These are phyloP conservation scores for Neostethus bicornis DNA, from an alignment of 2,797 vertebrate species.

Conservation along the genomic window DNA sequence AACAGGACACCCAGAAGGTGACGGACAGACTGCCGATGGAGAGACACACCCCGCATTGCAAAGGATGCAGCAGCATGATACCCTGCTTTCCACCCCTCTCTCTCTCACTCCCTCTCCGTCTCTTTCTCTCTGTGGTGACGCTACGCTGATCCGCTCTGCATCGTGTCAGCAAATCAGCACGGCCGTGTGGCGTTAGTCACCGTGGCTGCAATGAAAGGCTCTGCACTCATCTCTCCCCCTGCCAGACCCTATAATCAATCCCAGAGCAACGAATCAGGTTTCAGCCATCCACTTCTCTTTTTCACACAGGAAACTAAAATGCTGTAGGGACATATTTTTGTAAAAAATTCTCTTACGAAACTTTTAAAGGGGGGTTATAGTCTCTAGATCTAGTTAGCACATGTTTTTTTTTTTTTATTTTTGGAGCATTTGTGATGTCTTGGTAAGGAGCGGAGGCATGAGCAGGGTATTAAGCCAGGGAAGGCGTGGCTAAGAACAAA, in stretches of 20 bases:
- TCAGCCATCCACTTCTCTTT: conserved; percentile 21
- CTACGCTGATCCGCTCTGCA: conserved; percentile 58
- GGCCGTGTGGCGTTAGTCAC: conserved; percentile 53
- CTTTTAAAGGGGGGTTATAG: too few species aligned
- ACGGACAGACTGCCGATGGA: conserved; percentile 40
- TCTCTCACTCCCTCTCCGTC: conserved; percentile 8
- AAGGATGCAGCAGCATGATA: conserved; percentile 64
- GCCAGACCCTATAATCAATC: conserved; percentile 62
- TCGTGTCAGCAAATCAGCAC: conserved; percentile 66
- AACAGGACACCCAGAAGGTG: conserved; percentile 57
- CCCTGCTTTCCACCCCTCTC: conserved; percentile 15
- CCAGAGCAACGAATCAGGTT: conserved; percentile 57
- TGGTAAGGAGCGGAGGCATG: too few species aligned
- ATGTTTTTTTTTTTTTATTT: too few species aligned
- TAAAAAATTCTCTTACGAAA: too few species aligned
- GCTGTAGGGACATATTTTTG: too few species aligned
- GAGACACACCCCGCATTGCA: conserved; percentile 62
- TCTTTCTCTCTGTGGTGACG: conserved; percentile 46
- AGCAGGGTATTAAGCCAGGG: too few species aligned
- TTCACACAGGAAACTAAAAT: conserved; percentile 10
- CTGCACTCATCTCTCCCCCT: conserved; percentile 37
- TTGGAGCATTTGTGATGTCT: too few species aligned
- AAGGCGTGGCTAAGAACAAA: too few species aligned
- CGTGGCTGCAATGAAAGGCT: conserved; percentile 39
- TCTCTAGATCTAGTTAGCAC: too few species aligned